Evolutionary conservation across 2,113 vertebrate species (phyloP).

Genomic region (Macroglossus sobrinus): DNA sequence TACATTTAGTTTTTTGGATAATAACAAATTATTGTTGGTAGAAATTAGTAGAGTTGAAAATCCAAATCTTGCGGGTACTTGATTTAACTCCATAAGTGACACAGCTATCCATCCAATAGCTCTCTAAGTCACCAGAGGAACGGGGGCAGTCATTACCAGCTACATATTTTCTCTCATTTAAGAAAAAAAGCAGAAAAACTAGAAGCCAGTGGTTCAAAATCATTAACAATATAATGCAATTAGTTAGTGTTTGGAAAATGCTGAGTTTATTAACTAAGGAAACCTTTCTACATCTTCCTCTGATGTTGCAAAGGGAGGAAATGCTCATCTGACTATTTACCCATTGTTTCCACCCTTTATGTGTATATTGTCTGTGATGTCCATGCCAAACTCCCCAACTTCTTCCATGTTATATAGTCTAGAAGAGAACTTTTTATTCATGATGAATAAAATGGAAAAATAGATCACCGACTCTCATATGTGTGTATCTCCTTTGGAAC

Average conservation of each 20-base stretch:
- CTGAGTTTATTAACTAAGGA: not conserved
- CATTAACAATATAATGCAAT: not conserved
- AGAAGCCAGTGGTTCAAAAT: not conserved
- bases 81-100: not conserved
- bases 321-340: not conserved
- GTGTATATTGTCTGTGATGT: not conserved
- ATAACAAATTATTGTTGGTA: not conserved
- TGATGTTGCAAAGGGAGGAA: not conserved
- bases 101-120: not conserved
- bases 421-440: not conserved
- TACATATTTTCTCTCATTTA: constrained; percentile 8
- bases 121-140: not conserved
- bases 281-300: not conserved
- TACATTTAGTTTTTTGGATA: not conserved
- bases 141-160: not conserved
- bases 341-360: not conserved
- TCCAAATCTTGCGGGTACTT: not conserved
- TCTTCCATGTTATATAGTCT: not conserved
- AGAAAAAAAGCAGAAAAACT: not conserved
- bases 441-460: not conserved
- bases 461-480: not conserved
- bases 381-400: not conserved
- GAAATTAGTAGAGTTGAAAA: not conserved
- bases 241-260: not conserved
- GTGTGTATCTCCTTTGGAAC: not conserved